Evolutionary conservation across 2,888 invertebrate genomes (phyloP), one percentile per base, ranked within the genome.

Genomic region (Papilio elwesi): DNA sequence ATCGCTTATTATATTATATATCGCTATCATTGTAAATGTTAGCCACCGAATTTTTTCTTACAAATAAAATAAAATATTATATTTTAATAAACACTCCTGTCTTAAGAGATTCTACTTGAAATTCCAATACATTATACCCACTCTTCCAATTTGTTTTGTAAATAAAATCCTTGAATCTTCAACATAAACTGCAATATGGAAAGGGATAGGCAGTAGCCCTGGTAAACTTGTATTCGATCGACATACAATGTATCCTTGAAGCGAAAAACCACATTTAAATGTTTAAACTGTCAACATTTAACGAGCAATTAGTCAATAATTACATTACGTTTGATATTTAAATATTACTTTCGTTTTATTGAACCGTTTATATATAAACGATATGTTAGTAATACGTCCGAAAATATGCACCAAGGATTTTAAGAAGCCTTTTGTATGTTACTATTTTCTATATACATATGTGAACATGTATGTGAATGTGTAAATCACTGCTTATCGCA

Each of bases 241-340:
- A n/a, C 36, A 38, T 38, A 26, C 26, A 38, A 59, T 59, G 36
- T 59, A 38, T 13, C n/a, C 38, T 59, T 59, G 59, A 8, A 38
- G 36, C n/a, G 38, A 38, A 43, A 59, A 38, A 38, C n/a, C n/a
- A 38, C 16, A 55, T 26, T n/a, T 59, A 38, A 59, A 59, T 36
- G 57, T n/a, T 11, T 38, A 26, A 59, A 59, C 36, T 57, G 36
- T 38, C 13, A 59, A 59, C 59, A 13, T 38, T 59, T 38, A 38
- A 59, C 36, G n/a, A 38, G 38, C 15, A 57, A 57, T 57, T 57
- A 57, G 57, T 57, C 26, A 57, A 57, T 57, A 57, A 57, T 57
- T 57, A 57, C 57, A 57, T 55, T 55, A 57, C 10, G 10, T 6
- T 16, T 55, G 12, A 55, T 26, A 55, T 6, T 15, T 36, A 57